Conservation (phyloP, 2,888 invertebrate genomes). For the Heliconius ismenius region DNA sequence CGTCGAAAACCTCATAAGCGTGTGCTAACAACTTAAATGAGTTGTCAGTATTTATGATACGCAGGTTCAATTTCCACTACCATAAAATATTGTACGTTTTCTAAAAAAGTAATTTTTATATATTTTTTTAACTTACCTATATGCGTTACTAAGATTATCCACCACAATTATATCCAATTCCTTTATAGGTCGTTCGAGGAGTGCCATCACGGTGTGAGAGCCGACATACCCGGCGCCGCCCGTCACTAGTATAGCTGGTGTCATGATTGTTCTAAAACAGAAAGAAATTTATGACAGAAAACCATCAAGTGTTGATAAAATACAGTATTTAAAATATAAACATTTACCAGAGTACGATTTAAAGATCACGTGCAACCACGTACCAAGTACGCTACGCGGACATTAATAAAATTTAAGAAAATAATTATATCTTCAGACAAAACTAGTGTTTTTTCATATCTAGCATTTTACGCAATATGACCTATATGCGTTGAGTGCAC, state of each 20-base stretch:
- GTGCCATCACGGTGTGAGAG: slow-evolving; percentile 92
- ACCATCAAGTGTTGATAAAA: no score
- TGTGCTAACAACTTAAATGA: no score
- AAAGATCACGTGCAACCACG: neutral
- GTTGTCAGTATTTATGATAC: no score
- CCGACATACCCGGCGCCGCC: slow-evolving; percentile 98
- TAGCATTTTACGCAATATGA: slow-evolving; percentile 18
- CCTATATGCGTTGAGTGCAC: slow-evolving; percentile 36
- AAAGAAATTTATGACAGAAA: neutral
- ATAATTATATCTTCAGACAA: neutral
- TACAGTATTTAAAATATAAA: neutral
- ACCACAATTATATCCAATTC: slow-evolving; percentile 89
- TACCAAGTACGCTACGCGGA: neutral
- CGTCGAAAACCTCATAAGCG: no score
- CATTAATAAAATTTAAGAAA: neutral
- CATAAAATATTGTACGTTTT: no score
- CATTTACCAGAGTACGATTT: neutral
- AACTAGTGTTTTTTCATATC: neutral
- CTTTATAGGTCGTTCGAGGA: slow-evolving; percentile 85
- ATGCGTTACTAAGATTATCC: slow-evolving; percentile 93
- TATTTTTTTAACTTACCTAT: slow-evolving; percentile 56
- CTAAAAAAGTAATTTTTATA: neutral
- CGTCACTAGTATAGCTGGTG: slow-evolving; percentile 88
- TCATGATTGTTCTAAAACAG: slow-evolving; percentile 57
- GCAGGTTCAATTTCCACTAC: no score